Conservation (phyloP, 2,797 vertebrate genomes). For the Onychomys torridus region DNA sequence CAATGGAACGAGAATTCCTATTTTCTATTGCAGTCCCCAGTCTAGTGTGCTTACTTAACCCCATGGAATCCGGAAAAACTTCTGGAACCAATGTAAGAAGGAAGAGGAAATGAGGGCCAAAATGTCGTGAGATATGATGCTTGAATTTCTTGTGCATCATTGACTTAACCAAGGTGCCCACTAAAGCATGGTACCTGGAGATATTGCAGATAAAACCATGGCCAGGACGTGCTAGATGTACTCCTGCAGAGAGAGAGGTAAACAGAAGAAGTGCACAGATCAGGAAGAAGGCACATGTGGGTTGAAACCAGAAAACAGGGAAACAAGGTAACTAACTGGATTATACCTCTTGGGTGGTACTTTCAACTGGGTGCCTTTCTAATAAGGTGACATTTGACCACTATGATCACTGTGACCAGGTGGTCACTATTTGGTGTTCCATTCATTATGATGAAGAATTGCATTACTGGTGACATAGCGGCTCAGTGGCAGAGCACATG, state of each 20-base stretch:
- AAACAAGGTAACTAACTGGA: background rate
- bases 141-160: slow-evolving; percentile 1
- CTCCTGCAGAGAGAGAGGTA: background rate
- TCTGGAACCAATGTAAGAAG: background rate
- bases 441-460: slow-evolving; percentile 4
- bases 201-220: background rate
- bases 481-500: background rate
- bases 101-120: background rate
- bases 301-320: background rate
- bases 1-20: slow-evolving; percentile 14
- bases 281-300: background rate
- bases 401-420: background rate
- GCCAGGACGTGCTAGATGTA: background rate
- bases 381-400: background rate
- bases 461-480: background rate
- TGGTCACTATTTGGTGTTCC: background rate
- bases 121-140: slow-evolving; percentile 3
- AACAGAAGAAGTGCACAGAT: background rate
- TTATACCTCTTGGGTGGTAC: background rate
- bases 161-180: slow-evolving; percentile 36
- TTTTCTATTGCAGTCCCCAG: background rate
- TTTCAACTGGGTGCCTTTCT: slow-evolving; percentile 2
- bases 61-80: background rate
- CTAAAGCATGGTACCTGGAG: background rate
- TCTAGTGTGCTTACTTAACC: background rate